Base-by-base conservation (phyloP, 1,140 invertebrate species). In the Procambarus clarkii region DNA sequence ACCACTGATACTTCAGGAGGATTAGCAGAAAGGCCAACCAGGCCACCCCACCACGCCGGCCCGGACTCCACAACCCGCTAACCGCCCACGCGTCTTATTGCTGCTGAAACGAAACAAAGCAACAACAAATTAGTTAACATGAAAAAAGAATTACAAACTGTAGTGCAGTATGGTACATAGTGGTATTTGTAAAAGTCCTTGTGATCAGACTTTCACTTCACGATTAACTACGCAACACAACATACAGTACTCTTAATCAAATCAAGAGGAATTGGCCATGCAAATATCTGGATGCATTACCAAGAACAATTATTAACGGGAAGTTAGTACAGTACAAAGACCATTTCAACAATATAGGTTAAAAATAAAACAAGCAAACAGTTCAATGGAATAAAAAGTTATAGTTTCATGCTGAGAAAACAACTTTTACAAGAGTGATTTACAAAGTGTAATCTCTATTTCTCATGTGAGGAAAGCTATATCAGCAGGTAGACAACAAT, bases 11-110 rank as follows among this genome's bases (percentile, higher is more conserved):
- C 54, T 79, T 69, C 71, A 46, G 88, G 88, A 91, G 76, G 87
- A 83, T 79, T 74, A 81, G 87, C 80, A 58, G 64, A 79, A 69
- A 80, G 82, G 88, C 76, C 44, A 48, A 69, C 88, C 88, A 85
- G 88, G 88, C 88, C 74, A 91, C 88, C 88, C 86, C 88, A 85
- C 88, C 88, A 80, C 82, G 82, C 88, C 82, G 81, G 82, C 82
- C 81, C 74, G 81, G 81, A 91, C 88, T 84, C 81, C 88, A 91
- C 88, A 84, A 84, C 81, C 88, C 82, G 82, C 88, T 78, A 91
- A 91, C 88, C 88, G 82, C 88, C 88, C 88, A 91, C 88, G 88
- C 80, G 88, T 91, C 88, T 91, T 91, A 91, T 91, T 91, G 88
- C 88, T 91, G 88, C 88, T 91, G 88, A 69, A 91, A 91, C 88